Percentiles rank a stretch among this genome's conserved stretches.
These are phyloP conservation scores for Brachyhypopomus occidentalis DNA, from an alignment of 2,113 vertebrate genomes.

Conservation along the genomic window DNA sequence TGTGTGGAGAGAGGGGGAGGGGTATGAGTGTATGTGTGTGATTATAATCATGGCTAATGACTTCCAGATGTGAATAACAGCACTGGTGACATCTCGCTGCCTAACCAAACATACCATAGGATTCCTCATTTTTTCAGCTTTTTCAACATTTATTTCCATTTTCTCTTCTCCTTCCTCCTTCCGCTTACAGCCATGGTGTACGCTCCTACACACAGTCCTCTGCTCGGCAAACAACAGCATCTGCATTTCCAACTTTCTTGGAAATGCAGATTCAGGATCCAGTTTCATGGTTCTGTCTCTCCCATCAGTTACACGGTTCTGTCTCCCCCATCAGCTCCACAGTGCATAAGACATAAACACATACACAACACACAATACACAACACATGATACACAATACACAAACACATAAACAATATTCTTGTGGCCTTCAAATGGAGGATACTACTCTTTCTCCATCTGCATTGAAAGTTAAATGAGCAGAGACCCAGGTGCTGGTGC, in stretches of 20 bases:
- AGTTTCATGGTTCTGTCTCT: slow-evolving; percentile 32
- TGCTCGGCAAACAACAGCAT: slow-evolving; percentile 1
- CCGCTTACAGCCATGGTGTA: neutral
- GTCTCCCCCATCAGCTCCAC: too few species aligned
- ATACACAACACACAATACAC: too few species aligned
- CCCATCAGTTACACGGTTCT: too few species aligned
- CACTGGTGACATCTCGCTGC: slow-evolving; percentile 54
- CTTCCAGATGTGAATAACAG: slow-evolving; percentile 67
- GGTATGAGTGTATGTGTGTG: slow-evolving; percentile 17
- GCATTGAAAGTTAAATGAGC: too few species aligned
- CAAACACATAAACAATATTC: too few species aligned
- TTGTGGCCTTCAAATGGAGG: too few species aligned
- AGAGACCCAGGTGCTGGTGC: too few species aligned
- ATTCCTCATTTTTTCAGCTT: slow-evolving; percentile 41
- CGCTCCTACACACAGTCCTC: neutral
- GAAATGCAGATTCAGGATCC: slow-evolving; percentile 56
- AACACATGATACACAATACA: too few species aligned
- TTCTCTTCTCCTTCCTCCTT: neutral
- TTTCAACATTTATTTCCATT: slow-evolving; percentile 32
- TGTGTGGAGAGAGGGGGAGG: too few species aligned
- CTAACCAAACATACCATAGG: slow-evolving; percentile 55
- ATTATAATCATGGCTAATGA: slow-evolving; percentile 57
- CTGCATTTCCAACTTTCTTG: slow-evolving; percentile 43
- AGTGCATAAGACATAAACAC: too few species aligned
- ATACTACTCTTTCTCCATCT: too few species aligned